Conservation (phyloP, 2,113 vertebrate genomes). For the Malurus alboscapulatus region DNA sequence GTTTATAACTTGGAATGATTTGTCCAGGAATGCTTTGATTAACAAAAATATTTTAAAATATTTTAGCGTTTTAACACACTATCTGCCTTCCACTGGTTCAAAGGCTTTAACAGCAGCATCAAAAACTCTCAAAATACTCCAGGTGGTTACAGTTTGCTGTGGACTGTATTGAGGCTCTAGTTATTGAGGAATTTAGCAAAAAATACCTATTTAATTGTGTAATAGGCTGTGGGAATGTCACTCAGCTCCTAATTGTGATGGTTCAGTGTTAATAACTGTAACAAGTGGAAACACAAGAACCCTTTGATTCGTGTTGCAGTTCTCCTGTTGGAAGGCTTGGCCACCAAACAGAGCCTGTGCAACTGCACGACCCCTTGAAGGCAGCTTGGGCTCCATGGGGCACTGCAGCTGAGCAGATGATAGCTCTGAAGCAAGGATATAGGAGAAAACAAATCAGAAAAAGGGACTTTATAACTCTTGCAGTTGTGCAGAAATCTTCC, state of each 20-base stretch:
- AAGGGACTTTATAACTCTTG: neutral
- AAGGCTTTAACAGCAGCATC: neutral
- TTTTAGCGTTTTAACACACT: neutral
- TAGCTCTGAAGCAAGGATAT: neutral
- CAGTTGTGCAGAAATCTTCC: neutral
- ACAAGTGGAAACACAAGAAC: neutral
- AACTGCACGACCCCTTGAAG: neutral
- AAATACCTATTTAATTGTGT: neutral
- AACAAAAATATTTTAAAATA: neutral
- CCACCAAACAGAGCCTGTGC: neutral
- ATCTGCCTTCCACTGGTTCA: neutral
- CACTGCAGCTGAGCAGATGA: neutral
- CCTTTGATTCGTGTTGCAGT: neutral
- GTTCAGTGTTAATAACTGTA: neutral
- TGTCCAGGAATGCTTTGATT: neutral
- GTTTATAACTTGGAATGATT: neutral
- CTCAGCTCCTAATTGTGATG: neutral
- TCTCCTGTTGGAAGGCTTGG: neutral
- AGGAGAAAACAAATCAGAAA: neutral
- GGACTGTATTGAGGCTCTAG: neutral
- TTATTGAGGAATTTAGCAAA: neutral
- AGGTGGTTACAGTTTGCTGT: neutral
- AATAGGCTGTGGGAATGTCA: neutral
- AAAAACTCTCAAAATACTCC: neutral
- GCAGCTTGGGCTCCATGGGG: neutral